These are phyloP conservation scores for Eumacrocentrus americanus DNA, from an alignment of 2,888 invertebrate genomes.

Conservation along the genomic window DNA sequence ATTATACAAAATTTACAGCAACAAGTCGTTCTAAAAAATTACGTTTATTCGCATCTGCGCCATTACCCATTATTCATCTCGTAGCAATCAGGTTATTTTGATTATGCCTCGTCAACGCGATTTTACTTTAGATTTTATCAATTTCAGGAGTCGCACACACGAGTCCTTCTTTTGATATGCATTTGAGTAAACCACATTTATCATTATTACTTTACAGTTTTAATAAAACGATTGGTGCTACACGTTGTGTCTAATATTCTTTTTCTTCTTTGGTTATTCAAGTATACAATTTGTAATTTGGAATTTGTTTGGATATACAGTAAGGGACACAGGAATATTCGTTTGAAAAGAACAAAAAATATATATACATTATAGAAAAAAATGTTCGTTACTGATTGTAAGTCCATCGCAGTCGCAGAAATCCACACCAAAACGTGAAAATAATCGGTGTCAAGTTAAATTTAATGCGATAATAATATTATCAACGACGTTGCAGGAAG, in stretches of 20 bases:
- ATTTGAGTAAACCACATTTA: constrained; percentile 4
- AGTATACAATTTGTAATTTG: background rate
- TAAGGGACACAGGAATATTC: background rate
- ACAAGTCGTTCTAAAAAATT: constrained; percentile 6
- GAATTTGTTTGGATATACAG: background rate
- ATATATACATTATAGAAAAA: background rate
- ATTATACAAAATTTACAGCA: constrained; percentile 6
- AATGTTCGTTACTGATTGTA: background rate
- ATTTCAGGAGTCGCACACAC: background rate
- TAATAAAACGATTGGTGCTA: background rate
- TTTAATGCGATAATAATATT: constrained; percentile 8
- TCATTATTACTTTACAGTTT: background rate
- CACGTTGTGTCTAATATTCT: background rate
- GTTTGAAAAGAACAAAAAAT: background rate
- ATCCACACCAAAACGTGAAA: background rate
- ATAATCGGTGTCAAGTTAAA: background rate
- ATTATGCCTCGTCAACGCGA: constrained; percentile 17
- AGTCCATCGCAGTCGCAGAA: background rate
- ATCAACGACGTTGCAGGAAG: constrained; percentile 27
- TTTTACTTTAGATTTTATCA: background rate
- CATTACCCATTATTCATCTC: background rate
- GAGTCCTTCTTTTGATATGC: constrained; percentile 1
- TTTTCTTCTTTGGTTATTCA: constrained; percentile 4
- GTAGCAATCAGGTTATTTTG: constrained; percentile 12
- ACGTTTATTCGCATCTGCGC: constrained; percentile 14